Base-by-base conservation (phyloP, 2,113 vertebrate genomes). In the Turdus rufiventris region DNA sequence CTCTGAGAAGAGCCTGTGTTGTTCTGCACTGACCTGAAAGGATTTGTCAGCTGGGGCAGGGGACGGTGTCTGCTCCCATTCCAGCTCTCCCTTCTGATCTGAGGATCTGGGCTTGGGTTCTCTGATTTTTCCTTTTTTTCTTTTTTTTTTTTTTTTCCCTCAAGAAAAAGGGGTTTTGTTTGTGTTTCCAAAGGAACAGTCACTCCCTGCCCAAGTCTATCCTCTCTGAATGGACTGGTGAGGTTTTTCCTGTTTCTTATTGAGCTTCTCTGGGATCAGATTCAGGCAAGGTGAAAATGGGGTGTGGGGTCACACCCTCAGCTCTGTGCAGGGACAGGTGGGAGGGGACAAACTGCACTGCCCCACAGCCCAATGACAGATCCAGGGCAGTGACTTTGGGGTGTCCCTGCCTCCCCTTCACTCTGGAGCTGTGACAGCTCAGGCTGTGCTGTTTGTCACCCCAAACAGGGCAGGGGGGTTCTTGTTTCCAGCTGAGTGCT, bases 1-100 rank as follows among this genome's bases (percentile, higher is more conserved):
- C 66, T 73, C 76, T 17, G 0, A 76, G 72, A 38, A 9, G 58
- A 65, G 80, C 76, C 68, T 81, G 77, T 95, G 81, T 95, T 94
- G 85, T 89, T 91, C 82, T 36, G 88, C 92, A 34, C 61, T 96
- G 95, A 95, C 90, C 92, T 50, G 90, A 84, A 94, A 91, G 3
- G 14, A 84, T 95, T 72, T 56, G 47, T 61, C 25, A 29, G 75
- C 66, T 0, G 2, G 31, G 89, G 21, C 1, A 1, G 34, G 61
- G 73, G 20, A 42, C 0, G 0, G 33, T 79, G 92, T 84, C 88
- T 91, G 85, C 68, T 89, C 77, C 92, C 81, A 67, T 87, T 87
- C 91, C 2, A 1, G 51, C 21, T 77, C 34, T 18, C 31, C 68
- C 42, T 76, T 67, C 89, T 89, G 63, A 68, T 65, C 80, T 57